Base-by-base conservation (phyloP, 2,888 invertebrate species). In the Drosophila yooni region DNA sequence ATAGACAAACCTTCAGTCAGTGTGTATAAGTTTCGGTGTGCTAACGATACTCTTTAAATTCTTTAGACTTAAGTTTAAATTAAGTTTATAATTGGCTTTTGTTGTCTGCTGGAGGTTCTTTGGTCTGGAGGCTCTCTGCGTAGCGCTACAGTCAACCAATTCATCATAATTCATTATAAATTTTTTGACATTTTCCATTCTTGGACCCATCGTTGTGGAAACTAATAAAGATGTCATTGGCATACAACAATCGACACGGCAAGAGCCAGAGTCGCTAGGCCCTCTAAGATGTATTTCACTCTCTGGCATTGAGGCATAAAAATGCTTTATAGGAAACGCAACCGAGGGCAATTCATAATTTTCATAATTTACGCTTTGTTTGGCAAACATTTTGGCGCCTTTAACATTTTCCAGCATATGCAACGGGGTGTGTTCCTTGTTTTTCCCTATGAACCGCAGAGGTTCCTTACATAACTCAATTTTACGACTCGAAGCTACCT, bases 361-460 rank as follows among this genome's bases (percentile, higher is more conserved):
- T 86, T 87, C 88, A 87, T 87, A 87, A 87, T 87, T 87, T 87
- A 88, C 86, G 86, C 86, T 86, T 87, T 87, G 86, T 88, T 87
- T 87, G 79, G 71, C 88, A 79, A 86, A 88, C 88, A 87, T 77
- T 79, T 88, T 88, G 85, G 85, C 85, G 85, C 88, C 85, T 83
- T 54, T 53, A 67, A 69, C 43, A 38, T 81, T 83, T 83, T 83
- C 66, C 81, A 57, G 53, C 61, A 51, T 62, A 51, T 76, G 70
- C 65, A 59, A 70, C 76, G 70, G 84, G 84, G 82, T 88, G 88
- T 65, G 79, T 77, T 54, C 38, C 63, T 67, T 70, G 66, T 75
- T 67, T 74, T 71, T 64, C 60, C 77, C 71, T 74, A 51, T 21
- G 81, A 84, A 83, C 81, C 84, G 70, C 75, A 80, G 78, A 72